Evolutionary conservation across 2,797 vertebrate species (phyloP).

Genomic region (Enteromius viviparus): DNA sequence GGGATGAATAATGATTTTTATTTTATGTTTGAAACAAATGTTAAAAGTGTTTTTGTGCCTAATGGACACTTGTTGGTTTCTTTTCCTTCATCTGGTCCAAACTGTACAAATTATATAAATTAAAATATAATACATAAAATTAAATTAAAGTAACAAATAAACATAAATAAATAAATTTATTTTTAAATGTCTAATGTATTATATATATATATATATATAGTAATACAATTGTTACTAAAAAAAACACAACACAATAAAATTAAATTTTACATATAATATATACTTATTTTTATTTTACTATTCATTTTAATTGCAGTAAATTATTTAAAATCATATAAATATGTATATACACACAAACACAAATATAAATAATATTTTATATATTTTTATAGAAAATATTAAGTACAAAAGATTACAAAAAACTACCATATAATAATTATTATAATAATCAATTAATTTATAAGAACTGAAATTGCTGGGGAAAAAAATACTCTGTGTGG

Average conservation of each 20-base stretch:
- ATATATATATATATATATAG: too few relatives aligned
- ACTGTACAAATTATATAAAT: background rate
- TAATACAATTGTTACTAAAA: background rate
- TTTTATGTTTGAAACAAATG: too few relatives aligned
- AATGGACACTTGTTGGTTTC: background rate
- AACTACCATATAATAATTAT: background rate
- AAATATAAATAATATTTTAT: too few relatives aligned
- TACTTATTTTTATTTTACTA: background rate
- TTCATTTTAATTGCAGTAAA: background rate
- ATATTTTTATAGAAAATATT: too few relatives aligned
- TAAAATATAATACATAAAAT: background rate
- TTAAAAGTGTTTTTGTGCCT: background rate
- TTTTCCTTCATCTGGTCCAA: background rate
- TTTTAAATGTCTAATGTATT: background rate
- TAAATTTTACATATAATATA: background rate
- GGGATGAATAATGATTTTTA: background rate
- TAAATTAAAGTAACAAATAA: background rate
- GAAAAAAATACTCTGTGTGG: background rate
- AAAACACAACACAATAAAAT: background rate
- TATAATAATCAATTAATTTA: background rate
- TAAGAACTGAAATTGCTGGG: background rate
- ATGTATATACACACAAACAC: too few relatives aligned
- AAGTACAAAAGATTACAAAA: background rate
- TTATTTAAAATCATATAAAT: background rate
- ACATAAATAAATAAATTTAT: background rate